Percentiles rank a stretch among this genome's conserved stretches.
These are phyloP conservation scores for Herpailurus yagouaroundi DNA, from an alignment of 2,113 vertebrate species.

Conservation along the genomic window DNA sequence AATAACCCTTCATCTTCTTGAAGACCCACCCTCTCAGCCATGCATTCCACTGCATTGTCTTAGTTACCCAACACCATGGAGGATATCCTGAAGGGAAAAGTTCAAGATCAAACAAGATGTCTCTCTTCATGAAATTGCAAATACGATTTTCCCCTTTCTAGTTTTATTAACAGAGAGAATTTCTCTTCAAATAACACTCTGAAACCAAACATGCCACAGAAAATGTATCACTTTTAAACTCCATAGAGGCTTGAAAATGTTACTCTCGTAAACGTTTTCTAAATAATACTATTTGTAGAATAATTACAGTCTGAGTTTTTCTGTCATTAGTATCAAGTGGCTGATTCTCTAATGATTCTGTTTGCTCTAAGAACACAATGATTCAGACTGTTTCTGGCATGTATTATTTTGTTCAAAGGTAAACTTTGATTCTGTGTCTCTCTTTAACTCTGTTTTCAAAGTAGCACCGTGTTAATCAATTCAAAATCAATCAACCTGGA, in stretches of 20 bases:
- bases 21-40: slow-evolving; percentile 30
- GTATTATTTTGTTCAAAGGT: not conserved
- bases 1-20: slow-evolving; percentile 55
- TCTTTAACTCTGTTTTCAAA: slow-evolving; percentile 40
- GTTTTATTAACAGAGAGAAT: slow-evolving; percentile 65
- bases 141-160: slow-evolving; percentile 26
- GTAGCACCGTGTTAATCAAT: not conserved
- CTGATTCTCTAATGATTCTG: not conserved
- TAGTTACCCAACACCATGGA: slow-evolving; percentile 53
- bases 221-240: slow-evolving; percentile 44
- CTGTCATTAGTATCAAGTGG: slow-evolving; percentile 56
- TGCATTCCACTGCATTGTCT: slow-evolving; percentile 58
- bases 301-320: slow-evolving; percentile 41
- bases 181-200: slow-evolving; percentile 51
- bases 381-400: not conserved
- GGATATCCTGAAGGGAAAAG: slow-evolving; percentile 63
- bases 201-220: slow-evolving; percentile 41
- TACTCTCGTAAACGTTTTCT: slow-evolving; percentile 43
- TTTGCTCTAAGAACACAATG: not conserved
- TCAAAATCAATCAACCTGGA: not conserved
- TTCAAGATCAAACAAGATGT: slow-evolving; percentile 65
- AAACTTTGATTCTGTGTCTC: slow-evolving; percentile 36
- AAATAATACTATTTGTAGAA: slow-evolving; percentile 8
- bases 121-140: slow-evolving; percentile 58
- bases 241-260: not conserved